Evolutionary conservation across 2,888 invertebrate species (phyloP).

Genomic region (Torymus auratus): DNA sequence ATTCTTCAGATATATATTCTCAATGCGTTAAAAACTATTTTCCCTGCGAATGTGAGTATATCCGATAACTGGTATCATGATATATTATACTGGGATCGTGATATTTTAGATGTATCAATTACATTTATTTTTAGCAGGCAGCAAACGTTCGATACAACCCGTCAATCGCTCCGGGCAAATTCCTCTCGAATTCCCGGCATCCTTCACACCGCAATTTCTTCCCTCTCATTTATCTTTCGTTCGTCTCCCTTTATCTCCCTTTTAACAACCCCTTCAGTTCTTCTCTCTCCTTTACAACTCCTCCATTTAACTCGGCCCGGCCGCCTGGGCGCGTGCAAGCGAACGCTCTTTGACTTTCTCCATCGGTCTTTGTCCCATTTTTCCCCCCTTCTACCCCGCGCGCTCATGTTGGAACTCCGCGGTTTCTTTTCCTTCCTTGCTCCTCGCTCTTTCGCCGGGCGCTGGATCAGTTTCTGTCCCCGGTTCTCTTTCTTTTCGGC

Average conservation of each 20-base stretch:
- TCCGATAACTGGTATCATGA: too few relatives aligned
- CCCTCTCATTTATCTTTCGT: slow-evolving; percentile 30
- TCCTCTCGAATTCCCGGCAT: background rate
- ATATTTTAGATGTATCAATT: too few relatives aligned
- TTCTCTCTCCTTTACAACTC: slow-evolving; percentile 39
- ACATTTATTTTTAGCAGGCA: too few relatives aligned
- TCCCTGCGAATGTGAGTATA: too few relatives aligned
- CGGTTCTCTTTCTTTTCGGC: slow-evolving; percentile 21
- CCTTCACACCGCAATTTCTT: background rate
- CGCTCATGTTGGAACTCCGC: background rate
- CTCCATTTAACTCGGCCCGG: slow-evolving; percentile 18
- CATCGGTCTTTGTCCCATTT: slow-evolving; percentile 43
- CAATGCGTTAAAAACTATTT: too few relatives aligned
- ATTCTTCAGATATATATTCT: too few relatives aligned
- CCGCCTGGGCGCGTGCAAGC: slow-evolving; percentile 4
- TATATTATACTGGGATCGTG: too few relatives aligned
- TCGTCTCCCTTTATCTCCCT: slow-evolving; percentile 38
- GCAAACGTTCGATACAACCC: too few relatives aligned
- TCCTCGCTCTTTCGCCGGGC: too few relatives aligned
- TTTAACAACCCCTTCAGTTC: slow-evolving; percentile 33
- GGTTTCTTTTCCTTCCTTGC: background rate
- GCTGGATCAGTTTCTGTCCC: background rate
- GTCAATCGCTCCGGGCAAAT: background rate
- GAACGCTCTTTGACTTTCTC: slow-evolving; percentile 54
- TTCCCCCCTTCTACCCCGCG: background rate